A percentile compares a stretch with the other conserved stretches of the same genome.
These are phyloP conservation scores for Tryphoninae sp. DNA, from an alignment of 2,888 invertebrate species.

Conservation along the genomic window DNA sequence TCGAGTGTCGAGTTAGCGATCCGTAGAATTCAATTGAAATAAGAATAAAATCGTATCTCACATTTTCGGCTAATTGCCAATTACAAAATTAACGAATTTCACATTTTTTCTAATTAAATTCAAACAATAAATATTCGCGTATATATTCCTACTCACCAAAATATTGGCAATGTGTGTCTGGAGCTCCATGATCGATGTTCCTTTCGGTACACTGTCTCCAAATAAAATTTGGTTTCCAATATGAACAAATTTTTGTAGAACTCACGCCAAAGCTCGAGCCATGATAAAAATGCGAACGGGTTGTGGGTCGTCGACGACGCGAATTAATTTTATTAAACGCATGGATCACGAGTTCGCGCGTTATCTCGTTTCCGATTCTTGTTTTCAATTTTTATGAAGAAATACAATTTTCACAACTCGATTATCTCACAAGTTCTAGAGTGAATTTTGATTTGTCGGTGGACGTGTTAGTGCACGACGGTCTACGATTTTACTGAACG, in stretches of 20 bases:
- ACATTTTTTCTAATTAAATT: neutral
- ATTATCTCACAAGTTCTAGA: neutral
- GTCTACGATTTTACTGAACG: neutral
- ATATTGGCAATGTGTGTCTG: conserved; percentile 64
- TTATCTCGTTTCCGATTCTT: conserved; percentile 5
- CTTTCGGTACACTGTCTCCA: conserved; percentile 12
- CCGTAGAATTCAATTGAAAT: conserved; percentile 12
- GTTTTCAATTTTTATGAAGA: neutral
- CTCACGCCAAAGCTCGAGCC: conserved; percentile 12
- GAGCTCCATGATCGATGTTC: conserved; percentile 66
- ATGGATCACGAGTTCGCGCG: conserved; percentile 42
- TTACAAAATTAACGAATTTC: conserved; percentile 2
- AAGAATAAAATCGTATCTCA: neutral
- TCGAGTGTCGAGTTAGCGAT: conserved; percentile 9
- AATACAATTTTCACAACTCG: conserved; percentile 35
- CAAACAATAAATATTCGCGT: conserved; percentile 11
- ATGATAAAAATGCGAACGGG: conserved; percentile 8
- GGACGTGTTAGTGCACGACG: neutral
- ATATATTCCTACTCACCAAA: conserved; percentile 52
- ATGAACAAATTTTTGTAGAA: conserved; percentile 6
- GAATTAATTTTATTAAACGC: conserved; percentile 41
- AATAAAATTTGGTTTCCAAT: neutral
- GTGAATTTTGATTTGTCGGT: too few species aligned
- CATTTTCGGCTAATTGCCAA: conserved; percentile 2
- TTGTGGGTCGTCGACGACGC: conserved; percentile 16